phyloP scores from a whole-genome alignment of 2,888 invertebrate species.

The Aphodius sticticus region DNA sequence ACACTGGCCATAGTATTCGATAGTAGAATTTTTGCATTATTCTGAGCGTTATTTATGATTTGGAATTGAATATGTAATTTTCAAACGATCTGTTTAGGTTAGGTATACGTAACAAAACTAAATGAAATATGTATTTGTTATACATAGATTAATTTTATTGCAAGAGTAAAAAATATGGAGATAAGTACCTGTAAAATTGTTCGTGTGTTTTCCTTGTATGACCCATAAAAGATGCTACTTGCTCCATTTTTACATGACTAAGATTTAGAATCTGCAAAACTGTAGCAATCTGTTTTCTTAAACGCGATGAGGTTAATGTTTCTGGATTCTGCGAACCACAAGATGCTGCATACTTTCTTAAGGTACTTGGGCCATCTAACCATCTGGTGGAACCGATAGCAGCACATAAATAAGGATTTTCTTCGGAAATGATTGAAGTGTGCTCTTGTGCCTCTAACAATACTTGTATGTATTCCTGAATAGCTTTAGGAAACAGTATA shows the following conservation, averaged over 20 bases:
- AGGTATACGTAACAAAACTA: neutral
- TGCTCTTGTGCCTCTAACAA: constrained; percentile 34
- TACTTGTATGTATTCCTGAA: constrained; percentile 33
- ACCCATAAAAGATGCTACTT: neutral
- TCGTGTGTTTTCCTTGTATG: neutral
- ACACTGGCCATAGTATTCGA: no score
- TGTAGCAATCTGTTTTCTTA: neutral
- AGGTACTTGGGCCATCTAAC: constrained; percentile 39
- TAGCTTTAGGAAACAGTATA: constrained; percentile 36
- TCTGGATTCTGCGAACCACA: constrained; percentile 38
- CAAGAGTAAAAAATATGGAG: no score
- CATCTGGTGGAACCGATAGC: constrained; percentile 36
- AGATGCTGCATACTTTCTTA: constrained; percentile 39
- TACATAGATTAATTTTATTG: no score
- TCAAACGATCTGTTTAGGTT: neutral
- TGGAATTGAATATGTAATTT: neutral
- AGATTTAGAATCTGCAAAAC: neutral
- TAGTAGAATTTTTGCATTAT: neutral
- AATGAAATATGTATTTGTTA: no score
- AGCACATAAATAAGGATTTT: constrained; percentile 40
- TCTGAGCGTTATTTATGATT: neutral
- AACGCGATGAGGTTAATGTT: constrained; percentile 10
- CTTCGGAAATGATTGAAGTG: constrained; percentile 27
- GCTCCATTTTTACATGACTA: neutral
- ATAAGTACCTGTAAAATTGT: neutral